Percentiles rank a stretch among this genome's conserved stretches.
Conservation (phyloP, 2,797 vertebrate species). For the Smutsia gigantea region DNA sequence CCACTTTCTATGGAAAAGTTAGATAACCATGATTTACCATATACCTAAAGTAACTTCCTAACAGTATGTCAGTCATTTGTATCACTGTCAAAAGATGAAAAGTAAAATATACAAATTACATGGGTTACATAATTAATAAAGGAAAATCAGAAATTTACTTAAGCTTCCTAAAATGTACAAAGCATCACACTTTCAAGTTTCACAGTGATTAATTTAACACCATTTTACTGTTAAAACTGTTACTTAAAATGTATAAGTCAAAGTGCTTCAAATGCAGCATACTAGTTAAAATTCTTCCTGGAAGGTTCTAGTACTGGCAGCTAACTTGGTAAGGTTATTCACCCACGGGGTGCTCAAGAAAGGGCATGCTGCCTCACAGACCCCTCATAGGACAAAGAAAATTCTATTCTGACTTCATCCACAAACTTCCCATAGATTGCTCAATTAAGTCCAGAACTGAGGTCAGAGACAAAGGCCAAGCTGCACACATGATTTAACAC, state of each 20-base stretch:
- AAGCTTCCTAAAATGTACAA: constrained; percentile 51
- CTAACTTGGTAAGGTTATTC: constrained; percentile 41
- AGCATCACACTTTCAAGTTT: constrained; percentile 55
- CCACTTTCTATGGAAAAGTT: constrained; percentile 53
- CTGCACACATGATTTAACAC: neutral
- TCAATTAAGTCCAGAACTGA: neutral
- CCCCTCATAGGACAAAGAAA: constrained; percentile 38
- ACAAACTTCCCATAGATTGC: neutral
- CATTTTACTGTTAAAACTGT: constrained; percentile 64
- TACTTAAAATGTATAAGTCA: constrained; percentile 46
- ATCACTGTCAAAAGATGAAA: neutral
- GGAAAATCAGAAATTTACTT: constrained; percentile 46
- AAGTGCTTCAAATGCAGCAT: constrained; percentile 54
- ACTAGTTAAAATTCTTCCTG: constrained; percentile 60
- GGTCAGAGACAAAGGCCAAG: constrained; percentile 50
- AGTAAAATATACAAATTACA: constrained; percentile 31
- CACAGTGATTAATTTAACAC: constrained; percentile 68
- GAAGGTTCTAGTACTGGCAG: constrained; percentile 43
- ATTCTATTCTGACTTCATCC: constrained; percentile 43
- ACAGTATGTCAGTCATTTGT: neutral
- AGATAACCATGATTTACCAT: constrained; percentile 28
- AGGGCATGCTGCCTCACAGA: constrained; percentile 40
- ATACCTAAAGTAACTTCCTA: neutral
- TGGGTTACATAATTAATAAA: constrained; percentile 51
- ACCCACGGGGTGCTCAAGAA: constrained; percentile 49